Evolutionary conservation across 2,888 invertebrate genomes (phyloP).

Genomic region (Ormia ochracea): DNA sequence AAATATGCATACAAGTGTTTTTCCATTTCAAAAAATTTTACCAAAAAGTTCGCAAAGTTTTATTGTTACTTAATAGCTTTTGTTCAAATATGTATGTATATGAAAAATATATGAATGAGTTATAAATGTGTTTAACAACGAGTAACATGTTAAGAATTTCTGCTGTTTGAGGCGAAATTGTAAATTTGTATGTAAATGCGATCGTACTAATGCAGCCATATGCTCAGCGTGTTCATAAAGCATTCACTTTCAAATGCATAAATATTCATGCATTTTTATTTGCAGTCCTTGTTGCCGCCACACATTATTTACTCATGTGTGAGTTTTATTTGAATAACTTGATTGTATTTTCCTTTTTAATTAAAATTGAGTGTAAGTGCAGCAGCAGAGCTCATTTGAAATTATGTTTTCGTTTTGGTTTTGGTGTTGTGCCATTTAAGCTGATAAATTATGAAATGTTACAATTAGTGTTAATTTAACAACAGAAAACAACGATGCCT

Average conservation of each 20-base stretch:
- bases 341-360: constrained; percentile 19
- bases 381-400: background rate
- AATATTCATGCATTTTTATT: background rate
- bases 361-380: background rate
- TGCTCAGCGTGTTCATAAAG: background rate
- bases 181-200: background rate
- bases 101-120: background rate
- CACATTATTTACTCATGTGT: constrained; percentile 47
- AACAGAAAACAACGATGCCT: background rate
- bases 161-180: background rate
- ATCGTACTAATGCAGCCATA: background rate
- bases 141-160: background rate
- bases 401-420: background rate
- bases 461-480: constrained; percentile 29
- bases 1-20: background rate
- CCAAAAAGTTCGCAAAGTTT: background rate
- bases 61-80: background rate
- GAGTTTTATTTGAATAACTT: background rate
- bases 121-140: background rate
- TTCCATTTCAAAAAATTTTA: background rate
- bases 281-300: constrained; percentile 15
- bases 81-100: constrained; percentile 1
- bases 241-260: background rate
- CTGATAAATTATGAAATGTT: constrained; percentile 24
- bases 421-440: background rate